Evolutionary conservation across 2,888 invertebrate species (phyloP), one percentile per base, ranked within the genome.

Genomic region (Ophion ellenae): DNA sequence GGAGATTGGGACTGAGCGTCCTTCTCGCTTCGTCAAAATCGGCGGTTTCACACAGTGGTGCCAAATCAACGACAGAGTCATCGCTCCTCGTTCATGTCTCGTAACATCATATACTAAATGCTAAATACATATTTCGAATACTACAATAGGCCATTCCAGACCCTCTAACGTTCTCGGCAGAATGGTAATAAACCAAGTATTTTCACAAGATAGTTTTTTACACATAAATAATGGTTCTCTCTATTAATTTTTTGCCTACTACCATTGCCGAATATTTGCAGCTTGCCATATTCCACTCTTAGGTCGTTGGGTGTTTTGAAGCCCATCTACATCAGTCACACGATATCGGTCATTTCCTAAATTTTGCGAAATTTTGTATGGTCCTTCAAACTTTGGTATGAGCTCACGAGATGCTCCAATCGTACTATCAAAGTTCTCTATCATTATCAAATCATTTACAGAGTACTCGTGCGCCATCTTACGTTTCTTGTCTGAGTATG

Each of bases 371-470:
- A 83, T 45, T 28, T 73, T 53, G 40, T 83, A 83, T 45, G 83
- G 64, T 66, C 73, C 73, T 45, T 66, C 59, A n/a, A 73, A 73
- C 40, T 2, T 11, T 7, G 66, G 73, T 28, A 53, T 73, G 36
- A 83, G 78, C 73, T 83, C 73, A 17, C 73, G 66, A 0, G 73
- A 14, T 53, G 20, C 53, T 59, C 66, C 78, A 1, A 45, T 32
- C 17, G 83, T 73, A 78, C 71, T 83, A 20, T 83, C 73, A 20
- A 83, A 83, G 24, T 83, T 83, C 17, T 63, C 73, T 63, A 83
- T 83, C 5, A 53, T 10, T 6, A 83, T 69, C 10, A 78, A 59
- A 2, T 83, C 83, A 1, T 64, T 64, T 36, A 78, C 45, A 0
- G 66, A 73, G 45, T 83, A 83, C n/a, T 78, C 83, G 32, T 66